Evolutionary conservation across 2,113 vertebrate genomes (phyloP).

Genomic region (Hymenochirus boettgeri): DNA sequence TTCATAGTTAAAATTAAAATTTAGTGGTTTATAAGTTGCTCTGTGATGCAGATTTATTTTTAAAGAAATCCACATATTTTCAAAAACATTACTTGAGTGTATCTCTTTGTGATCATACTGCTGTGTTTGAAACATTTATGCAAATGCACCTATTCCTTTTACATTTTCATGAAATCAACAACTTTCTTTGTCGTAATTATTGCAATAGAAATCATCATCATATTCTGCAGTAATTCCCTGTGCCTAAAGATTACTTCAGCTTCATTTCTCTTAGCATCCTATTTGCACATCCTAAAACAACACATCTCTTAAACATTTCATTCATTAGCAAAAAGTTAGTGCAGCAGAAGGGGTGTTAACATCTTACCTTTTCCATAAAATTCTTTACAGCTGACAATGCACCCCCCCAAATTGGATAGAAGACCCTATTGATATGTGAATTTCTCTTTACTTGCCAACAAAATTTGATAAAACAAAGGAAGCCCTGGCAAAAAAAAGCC

Average conservation of each 20-base stretch:
- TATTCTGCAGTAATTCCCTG: slow-evolving; percentile 22
- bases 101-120: slow-evolving; percentile 21
- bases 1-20: too few relatives aligned
- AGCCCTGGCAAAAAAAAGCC: too few relatives aligned
- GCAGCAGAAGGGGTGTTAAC: slow-evolving; percentile 17
- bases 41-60: neutral
- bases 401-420: too few relatives aligned
- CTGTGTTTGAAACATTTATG: slow-evolving; percentile 33
- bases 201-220: slow-evolving; percentile 42
- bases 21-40: too few relatives aligned
- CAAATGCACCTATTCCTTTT: slow-evolving; percentile 44
- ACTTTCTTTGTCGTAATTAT: slow-evolving; percentile 44
- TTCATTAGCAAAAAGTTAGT: slow-evolving; percentile 28
- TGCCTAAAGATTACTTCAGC: slow-evolving; percentile 24
- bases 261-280: slow-evolving; percentile 23
- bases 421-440: too few relatives aligned
- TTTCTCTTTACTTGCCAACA: too few relatives aligned
- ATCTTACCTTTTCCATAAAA: too few relatives aligned
- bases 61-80: neutral
- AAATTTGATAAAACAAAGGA: too few relatives aligned
- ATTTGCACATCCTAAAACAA: slow-evolving; percentile 37
- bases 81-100: slow-evolving; percentile 2
- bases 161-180: slow-evolving; percentile 44
- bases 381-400: too few relatives aligned
- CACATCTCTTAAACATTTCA: slow-evolving; percentile 36